A percentile compares a stretch with the other conserved stretches of the same genome.
Conservation (phyloP, 2,888 invertebrate genomes). For the Heliconius ethilla region DNA sequence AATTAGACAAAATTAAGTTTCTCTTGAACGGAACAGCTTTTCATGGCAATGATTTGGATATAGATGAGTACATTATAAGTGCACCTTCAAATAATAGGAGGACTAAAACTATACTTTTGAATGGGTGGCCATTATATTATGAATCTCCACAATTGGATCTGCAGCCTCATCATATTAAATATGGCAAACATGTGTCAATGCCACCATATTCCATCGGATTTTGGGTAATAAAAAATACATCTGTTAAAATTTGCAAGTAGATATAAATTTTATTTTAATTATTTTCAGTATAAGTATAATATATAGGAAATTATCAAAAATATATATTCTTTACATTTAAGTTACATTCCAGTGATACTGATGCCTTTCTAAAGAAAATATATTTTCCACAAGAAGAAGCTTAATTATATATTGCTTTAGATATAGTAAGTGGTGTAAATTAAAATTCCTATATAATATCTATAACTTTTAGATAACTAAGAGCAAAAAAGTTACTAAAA, state of each 20-base stretch:
- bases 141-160: constrained; percentile 79
- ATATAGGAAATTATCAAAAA: background rate
- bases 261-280: constrained; percentile 9
- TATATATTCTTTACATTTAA: constrained; percentile 16
- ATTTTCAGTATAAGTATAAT: background rate
- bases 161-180: constrained; percentile 70
- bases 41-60: constrained; percentile 61
- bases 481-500: too few species aligned
- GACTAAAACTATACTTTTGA: constrained; percentile 81
- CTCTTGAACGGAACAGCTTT: constrained; percentile 76
- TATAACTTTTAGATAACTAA: too few species aligned
- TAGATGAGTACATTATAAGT: constrained; percentile 80
- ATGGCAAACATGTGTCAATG: constrained; percentile 76
- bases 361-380: constrained; percentile 17
- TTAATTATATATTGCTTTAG: too few species aligned
- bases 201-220: constrained; percentile 85
- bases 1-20: constrained; percentile 71
- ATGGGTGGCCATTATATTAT: constrained; percentile 80
- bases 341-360: constrained; percentile 42
- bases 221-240: constrained; percentile 82
- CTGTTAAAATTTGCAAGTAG: constrained; percentile 64
- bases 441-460: too few species aligned
- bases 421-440: too few species aligned
- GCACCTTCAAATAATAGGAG: constrained; percentile 72
- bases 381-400: too few species aligned